Evolutionary conservation across 2,113 vertebrate genomes (phyloP).

Genomic region (Gadus macrocephalus): DNA sequence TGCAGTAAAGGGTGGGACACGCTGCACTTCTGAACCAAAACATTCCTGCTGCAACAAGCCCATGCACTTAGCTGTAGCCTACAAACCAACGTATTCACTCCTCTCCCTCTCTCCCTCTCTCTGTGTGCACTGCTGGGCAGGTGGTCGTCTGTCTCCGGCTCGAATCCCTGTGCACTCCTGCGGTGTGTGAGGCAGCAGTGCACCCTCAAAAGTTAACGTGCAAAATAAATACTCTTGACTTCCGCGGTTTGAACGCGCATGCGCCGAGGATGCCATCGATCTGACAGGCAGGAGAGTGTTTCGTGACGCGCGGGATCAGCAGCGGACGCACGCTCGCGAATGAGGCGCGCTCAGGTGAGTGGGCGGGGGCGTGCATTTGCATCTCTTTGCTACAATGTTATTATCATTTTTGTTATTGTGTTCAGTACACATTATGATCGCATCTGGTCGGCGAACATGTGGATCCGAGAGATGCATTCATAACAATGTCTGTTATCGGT

Average conservation of each 20-base stretch:
- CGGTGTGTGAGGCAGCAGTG: no score
- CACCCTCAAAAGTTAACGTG: no score
- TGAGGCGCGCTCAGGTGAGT: slow-evolving; percentile 65
- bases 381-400: slow-evolving; percentile 30
- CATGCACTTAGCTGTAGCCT: neutral
- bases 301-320: slow-evolving; percentile 57
- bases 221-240: no score
- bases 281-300: slow-evolving; percentile 23
- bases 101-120: no score
- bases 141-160: no score
- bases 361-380: slow-evolving; percentile 46
- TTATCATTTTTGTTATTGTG: neutral
- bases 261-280: slow-evolving; percentile 46
- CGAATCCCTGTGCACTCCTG: no score
- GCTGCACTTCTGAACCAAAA: slow-evolving; percentile 33
- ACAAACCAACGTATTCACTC: no score
- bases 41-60: slow-evolving; percentile 33
- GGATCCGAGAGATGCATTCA: no score
- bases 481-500: no score
- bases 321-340: slow-evolving; percentile 53
- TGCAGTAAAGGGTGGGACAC: slow-evolving; percentile 32
- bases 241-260: slow-evolving; percentile 42
- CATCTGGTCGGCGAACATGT: no score
- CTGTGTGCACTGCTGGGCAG: no score
- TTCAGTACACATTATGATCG: neutral